Base-by-base conservation (phyloP, 2,797 vertebrate genomes). In the Malurus splendens region DNA sequence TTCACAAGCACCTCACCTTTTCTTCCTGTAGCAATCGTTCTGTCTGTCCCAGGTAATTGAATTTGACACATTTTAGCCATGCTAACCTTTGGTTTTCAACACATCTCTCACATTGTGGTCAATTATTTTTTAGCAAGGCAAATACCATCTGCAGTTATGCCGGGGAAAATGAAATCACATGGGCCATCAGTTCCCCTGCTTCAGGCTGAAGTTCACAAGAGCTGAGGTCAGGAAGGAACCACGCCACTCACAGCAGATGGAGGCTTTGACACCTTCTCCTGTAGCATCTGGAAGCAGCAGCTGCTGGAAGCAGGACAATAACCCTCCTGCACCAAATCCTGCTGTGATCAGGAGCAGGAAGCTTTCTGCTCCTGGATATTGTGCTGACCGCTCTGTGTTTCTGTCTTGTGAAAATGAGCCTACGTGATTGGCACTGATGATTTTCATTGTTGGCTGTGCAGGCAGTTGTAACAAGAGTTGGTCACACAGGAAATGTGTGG, bases 21-120 rank as follows among this genome's bases (percentile, higher is more conserved):
- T 79, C 42, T 85, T 92, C 76, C 71, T 83, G 54, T 57, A 65
- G 45, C 66, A 82, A 32, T 45, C 72, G 54, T 70, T 83, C 79
- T 66, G 88, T 89, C 80, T 93, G 81, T 82, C 82, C 60, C 57
- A 71, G 67, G 78, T 94, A 79, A 90, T 87, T 94, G 86, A 92
- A 84, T 85, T 78, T 87, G 90, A 89, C 86, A 73, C 62, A 51
- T 87, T 94, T 93, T 87, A 92, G 65, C 86, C 66, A 60, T 11
- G 70, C 48, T 94, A 86, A 91, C 92, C 76, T 87, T 94, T 84
- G 83, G 71, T 88, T 94, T 95, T 92, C 92, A 94, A 74, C 78
- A 83, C 61, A n/a, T 83, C 48, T 87, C 68, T 74, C 83, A 27
- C 73, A 67, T 61, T 82, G 90, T 62, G 76, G 91, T 86, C 90